These are phyloP conservation scores for Neomonachus schauinslandi DNA, from an alignment of 2,113 vertebrate species.

Conservation along the genomic window DNA sequence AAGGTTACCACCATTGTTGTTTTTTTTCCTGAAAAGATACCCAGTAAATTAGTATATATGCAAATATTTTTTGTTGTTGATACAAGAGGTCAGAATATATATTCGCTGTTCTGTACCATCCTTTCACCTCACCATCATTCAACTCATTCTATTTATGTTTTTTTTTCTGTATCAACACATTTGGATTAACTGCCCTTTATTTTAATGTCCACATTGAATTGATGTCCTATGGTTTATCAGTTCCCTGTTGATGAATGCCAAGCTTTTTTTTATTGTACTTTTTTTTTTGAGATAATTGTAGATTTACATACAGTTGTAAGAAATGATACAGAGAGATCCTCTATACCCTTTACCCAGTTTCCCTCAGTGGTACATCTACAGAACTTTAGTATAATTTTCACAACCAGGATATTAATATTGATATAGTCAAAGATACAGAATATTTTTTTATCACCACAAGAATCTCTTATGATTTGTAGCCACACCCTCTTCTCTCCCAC, in stretches of 20 bases:
- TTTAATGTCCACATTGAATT: not conserved
- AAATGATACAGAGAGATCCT: not conserved
- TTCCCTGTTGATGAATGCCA: not conserved
- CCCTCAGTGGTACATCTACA: not conserved
- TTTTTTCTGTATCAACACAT: not conserved
- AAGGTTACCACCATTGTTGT: not conserved
- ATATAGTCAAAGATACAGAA: not conserved
- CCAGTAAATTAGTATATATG: not conserved
- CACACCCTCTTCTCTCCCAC: not conserved
- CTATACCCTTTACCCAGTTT: not conserved
- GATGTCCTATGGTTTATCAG: not conserved
- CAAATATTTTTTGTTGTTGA: slow-evolving; percentile 25
- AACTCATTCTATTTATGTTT: not conserved
- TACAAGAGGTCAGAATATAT: not conserved
- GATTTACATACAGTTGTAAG: not conserved
- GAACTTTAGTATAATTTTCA: not conserved
- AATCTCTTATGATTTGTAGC: not conserved
- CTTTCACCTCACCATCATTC: not conserved
- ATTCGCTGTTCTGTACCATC: not conserved
- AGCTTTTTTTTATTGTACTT: not conserved
- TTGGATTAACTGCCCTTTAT: not conserved
- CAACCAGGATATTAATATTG: not conserved
- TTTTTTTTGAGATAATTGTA: not conserved
- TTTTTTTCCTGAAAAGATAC: slow-evolving; percentile 29
- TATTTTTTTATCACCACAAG: not conserved